Conservation (phyloP, 2,113 vertebrate genomes). For the Chionodraco myersi region DNA sequence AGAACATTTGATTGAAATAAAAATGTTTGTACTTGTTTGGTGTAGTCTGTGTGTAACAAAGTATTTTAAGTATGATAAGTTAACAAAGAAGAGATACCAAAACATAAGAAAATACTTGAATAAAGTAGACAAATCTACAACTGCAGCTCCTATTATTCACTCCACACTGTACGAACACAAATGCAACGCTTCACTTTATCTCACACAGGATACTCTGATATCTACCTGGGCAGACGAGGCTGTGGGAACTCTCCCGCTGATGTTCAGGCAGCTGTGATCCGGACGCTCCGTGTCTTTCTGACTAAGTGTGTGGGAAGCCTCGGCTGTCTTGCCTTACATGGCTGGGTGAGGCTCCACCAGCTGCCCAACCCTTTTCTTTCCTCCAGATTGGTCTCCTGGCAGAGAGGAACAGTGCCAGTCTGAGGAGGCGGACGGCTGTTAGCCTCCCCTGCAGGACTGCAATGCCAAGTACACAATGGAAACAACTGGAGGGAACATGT, state of each 20-base stretch:
- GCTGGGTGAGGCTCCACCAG: slow-evolving; percentile 70
- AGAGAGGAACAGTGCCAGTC: slow-evolving; percentile 15
- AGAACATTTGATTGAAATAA: not conserved
- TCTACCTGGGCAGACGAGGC: slow-evolving; percentile 63
- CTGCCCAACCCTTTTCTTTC: slow-evolving; percentile 63
- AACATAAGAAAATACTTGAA: slow-evolving; percentile 1
- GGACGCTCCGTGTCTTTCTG: slow-evolving; percentile 39
- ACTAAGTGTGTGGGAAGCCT: slow-evolving; percentile 65
- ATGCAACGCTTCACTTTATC: not conserved
- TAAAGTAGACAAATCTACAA: slow-evolving; percentile 19
- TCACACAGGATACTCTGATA: slow-evolving; percentile 1
- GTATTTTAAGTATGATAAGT: not conserved
- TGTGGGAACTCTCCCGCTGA: slow-evolving; percentile 30
- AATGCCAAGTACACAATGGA: slow-evolving; percentile 26
- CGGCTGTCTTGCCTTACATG: slow-evolving; percentile 64
- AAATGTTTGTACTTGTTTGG: not conserved
- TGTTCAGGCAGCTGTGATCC: slow-evolving; percentile 51
- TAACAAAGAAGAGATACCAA: not conserved
- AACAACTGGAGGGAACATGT: slow-evolving; percentile 31
- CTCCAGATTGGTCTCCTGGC: slow-evolving; percentile 41
- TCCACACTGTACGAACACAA: not conserved
- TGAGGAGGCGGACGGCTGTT: not conserved
- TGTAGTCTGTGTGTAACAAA: not conserved
- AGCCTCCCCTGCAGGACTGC: slow-evolving; percentile 63
- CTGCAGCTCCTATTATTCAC: slow-evolving; percentile 11